Conservation (phyloP, 2,113 vertebrate species). For the Bujurquina vittata region DNA sequence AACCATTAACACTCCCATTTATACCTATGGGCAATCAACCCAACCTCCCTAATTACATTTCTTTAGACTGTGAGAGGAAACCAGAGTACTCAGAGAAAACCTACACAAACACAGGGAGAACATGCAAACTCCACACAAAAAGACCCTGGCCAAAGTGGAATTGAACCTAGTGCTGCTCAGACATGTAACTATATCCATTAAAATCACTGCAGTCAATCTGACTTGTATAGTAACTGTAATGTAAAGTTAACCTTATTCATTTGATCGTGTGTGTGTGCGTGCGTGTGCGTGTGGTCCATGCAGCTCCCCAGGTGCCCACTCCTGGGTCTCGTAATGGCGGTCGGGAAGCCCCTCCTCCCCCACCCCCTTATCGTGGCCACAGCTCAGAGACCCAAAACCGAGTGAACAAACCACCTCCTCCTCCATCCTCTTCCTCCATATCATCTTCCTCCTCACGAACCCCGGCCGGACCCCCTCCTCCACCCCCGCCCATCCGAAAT, state of each 20-base stretch:
- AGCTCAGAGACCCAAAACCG: constrained; percentile 82
- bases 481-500: constrained; percentile 90
- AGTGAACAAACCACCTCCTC: constrained; percentile 83
- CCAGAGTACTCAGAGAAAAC: too few relatives aligned
- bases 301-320: constrained; percentile 82
- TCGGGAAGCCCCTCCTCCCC: constrained; percentile 88
- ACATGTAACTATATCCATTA: not conserved
- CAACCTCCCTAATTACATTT: too few relatives aligned
- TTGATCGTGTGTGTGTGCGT: not conserved
- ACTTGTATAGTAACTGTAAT: not conserved
- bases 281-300: not conserved
- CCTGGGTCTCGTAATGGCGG: constrained; percentile 84
- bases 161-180: too few relatives aligned
- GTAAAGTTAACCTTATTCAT: too few relatives aligned
- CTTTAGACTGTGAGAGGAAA: too few relatives aligned
- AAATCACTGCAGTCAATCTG: not conserved
- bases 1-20: too few relatives aligned
- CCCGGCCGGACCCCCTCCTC: constrained; percentile 86
- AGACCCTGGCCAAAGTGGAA: too few relatives aligned
- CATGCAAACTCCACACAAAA: too few relatives aligned
- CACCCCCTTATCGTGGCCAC: constrained; percentile 87
- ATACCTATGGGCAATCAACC: too few relatives aligned
- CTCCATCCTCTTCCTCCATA: constrained; percentile 76
- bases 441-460: constrained; percentile 83
- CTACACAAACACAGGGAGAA: too few relatives aligned